These are phyloP conservation scores for Diuraphis noxia DNA, from an alignment of 1,140 invertebrate species.

Conservation along the genomic window DNA sequence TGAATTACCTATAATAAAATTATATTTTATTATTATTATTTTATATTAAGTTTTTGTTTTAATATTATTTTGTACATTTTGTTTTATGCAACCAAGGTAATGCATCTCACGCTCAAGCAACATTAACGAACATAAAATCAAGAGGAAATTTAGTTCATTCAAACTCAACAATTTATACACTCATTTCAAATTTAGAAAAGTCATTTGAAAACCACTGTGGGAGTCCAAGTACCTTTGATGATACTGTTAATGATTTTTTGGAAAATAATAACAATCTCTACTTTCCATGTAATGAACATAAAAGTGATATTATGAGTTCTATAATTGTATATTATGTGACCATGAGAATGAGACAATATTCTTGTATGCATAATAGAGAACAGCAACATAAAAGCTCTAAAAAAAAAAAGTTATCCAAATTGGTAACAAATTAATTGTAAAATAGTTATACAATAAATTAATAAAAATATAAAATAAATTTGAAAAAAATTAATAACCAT, in stretches of 20 bases:
- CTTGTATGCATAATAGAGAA: neutral
- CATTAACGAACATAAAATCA: neutral
- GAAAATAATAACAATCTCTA: neutral
- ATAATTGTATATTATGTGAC: neutral
- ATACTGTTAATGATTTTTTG: neutral
- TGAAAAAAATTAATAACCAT: too few species aligned
- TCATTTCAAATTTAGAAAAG: neutral
- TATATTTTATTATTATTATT: too few species aligned
- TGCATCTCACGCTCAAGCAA: neutral
- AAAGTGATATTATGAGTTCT: neutral
- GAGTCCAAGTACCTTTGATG: neutral
- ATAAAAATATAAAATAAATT: too few species aligned
- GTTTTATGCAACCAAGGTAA: too few species aligned
- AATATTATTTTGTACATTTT: too few species aligned
- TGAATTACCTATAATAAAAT: too few species aligned
- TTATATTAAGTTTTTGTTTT: too few species aligned
- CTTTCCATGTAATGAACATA: neutral
- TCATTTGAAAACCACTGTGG: neutral
- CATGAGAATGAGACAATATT: neutral
- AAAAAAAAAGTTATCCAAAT: neutral
- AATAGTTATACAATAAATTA: too few species aligned
- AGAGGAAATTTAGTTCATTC: neutral
- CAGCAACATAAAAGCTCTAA: neutral
- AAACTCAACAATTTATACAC: neutral
- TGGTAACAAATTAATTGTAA: too few species aligned